Evolutionary conservation across 2,888 invertebrate species (phyloP).

Genomic region (Morinoia aosen): DNA sequence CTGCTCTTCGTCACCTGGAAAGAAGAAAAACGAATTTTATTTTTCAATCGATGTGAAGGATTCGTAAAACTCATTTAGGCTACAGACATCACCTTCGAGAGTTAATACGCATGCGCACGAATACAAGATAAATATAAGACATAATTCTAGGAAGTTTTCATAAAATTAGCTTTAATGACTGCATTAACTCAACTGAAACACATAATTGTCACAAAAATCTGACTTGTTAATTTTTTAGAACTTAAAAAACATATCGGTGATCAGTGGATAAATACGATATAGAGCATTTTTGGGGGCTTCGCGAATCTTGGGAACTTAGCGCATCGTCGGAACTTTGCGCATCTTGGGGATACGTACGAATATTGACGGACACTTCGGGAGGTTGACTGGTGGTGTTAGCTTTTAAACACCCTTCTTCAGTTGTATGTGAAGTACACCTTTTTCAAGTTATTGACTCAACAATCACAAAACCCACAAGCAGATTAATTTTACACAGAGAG

Average conservation of each 20-base stretch:
- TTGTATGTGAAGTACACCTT: not conserved
- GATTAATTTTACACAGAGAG: too few relatives aligned
- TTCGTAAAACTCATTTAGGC: not conserved
- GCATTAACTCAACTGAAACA: not conserved
- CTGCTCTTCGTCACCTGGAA: not conserved
- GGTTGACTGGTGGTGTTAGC: too few relatives aligned
- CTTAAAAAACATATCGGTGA: not conserved
- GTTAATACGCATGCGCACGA: not conserved
- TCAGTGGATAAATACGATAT: too few relatives aligned
- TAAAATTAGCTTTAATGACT: not conserved
- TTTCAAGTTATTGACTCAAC: not conserved
- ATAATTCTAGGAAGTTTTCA: not conserved
- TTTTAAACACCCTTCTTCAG: not conserved
- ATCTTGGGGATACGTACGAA: not conserved
- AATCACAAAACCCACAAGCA: not conserved
- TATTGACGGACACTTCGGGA: too few relatives aligned
- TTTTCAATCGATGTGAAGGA: not conserved
- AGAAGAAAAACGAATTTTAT: not conserved
- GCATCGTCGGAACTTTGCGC: not conserved
- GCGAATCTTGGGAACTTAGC: not conserved
- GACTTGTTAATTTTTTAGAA: not conserved
- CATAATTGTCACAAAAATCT: not conserved
- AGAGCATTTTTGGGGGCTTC: not conserved
- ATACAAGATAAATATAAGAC: not conserved
- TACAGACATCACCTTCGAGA: not conserved